Evolutionary conservation across 2,113 vertebrate genomes (phyloP).

Genomic region (Chrysemys picta): DNA sequence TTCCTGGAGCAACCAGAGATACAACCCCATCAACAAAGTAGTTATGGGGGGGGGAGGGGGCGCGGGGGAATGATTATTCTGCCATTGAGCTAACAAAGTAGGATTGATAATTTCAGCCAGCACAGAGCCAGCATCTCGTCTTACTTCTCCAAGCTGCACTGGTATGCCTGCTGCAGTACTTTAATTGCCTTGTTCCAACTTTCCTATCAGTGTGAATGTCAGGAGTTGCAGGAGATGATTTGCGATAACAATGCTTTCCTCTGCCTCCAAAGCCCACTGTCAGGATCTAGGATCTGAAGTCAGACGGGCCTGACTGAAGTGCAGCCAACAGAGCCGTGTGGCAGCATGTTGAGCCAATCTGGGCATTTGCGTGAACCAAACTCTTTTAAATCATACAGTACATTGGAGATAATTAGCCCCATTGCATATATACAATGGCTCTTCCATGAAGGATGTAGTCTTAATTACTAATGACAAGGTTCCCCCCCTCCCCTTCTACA

Average conservation of each 20-base stretch:
- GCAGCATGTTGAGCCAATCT: neutral
- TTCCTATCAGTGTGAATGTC: neutral
- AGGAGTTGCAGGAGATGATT: neutral
- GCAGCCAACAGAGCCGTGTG: neutral
- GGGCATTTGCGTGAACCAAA: neutral
- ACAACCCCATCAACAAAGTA: neutral
- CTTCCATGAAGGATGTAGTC: constrained; percentile 28
- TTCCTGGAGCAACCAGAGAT: neutral
- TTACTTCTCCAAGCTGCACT: neutral
- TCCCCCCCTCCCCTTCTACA: neutral
- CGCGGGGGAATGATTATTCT: fast-evolving
- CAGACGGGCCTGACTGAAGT: neutral
- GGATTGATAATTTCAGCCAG: fast-evolving
- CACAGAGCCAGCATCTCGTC: neutral
- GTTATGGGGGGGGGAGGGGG: fast-evolving
- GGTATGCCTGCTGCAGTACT: fast-evolving
- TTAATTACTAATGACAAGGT: constrained; percentile 46
- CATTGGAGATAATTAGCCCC: constrained; percentile 61
- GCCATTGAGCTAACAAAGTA: neutral
- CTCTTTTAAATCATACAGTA: neutral
- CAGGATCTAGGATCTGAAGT: neutral
- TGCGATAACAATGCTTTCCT: neutral
- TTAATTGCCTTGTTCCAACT: neutral
- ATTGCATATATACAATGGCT: neutral
- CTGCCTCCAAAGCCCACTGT: fast-evolving